phyloP scores from a whole-genome alignment of 2,888 invertebrate species.

The Pomacea canaliculata region DNA sequence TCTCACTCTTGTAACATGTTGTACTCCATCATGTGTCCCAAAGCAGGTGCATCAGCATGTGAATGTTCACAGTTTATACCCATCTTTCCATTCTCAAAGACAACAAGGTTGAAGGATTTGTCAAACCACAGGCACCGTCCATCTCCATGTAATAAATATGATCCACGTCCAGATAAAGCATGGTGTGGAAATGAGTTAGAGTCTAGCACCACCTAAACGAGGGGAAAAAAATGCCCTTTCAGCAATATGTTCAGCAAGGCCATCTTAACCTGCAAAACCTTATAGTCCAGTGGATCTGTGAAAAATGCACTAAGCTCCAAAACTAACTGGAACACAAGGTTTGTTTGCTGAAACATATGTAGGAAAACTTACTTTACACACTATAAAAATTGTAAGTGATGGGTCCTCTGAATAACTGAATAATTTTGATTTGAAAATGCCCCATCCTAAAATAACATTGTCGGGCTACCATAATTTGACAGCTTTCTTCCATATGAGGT shows the following conservation, averaged over 20 bases:
- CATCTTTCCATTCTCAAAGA: constrained; percentile 70
- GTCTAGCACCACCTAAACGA: constrained; percentile 63
- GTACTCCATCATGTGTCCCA: constrained; percentile 71
- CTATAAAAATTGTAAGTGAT: too few species aligned
- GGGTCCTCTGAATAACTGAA: too few species aligned
- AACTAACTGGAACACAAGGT: not conserved
- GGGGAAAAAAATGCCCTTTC: not conserved
- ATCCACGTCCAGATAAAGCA: constrained; percentile 66
- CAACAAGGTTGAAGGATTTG: constrained; percentile 70
- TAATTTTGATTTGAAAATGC: too few species aligned
- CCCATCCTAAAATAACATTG: too few species aligned
- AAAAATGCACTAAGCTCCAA: not conserved
- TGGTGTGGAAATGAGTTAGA: constrained; percentile 48
- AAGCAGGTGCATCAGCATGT: constrained; percentile 72
- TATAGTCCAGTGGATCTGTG: too few species aligned
- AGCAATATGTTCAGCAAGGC: not conserved
- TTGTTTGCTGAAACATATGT: too few species aligned
- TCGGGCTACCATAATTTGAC: too few species aligned
- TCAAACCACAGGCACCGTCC: constrained; percentile 72
- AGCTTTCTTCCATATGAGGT: too few species aligned
- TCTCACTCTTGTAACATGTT: constrained; percentile 71
- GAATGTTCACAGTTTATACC: constrained; percentile 72
- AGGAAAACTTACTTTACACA: too few species aligned
- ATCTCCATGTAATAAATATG: constrained; percentile 70
- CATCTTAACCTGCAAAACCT: too few species aligned